Evolutionary conservation across 2,888 invertebrate genomes (phyloP).

Genomic region (Caradrina clavipalpis): DNA sequence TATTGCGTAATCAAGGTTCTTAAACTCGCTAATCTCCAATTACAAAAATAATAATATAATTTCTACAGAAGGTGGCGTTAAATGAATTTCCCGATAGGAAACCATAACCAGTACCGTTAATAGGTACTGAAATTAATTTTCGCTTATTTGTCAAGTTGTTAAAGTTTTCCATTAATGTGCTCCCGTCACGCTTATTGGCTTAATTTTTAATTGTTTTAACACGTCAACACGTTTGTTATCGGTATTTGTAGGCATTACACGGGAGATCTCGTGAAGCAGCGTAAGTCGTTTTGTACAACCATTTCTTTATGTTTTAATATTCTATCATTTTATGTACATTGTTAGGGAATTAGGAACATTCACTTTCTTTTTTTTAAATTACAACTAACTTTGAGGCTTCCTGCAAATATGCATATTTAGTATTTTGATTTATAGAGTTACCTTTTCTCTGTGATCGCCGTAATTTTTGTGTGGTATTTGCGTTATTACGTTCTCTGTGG

Average conservation of each 20-base stretch:
- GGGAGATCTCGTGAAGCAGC: constrained; percentile 28
- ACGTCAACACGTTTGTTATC: constrained; percentile 62
- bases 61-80: constrained; percentile 60
- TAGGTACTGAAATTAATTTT: constrained; percentile 83
- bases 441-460: not conserved
- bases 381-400: no score
- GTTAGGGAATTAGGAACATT: no score
- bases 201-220: constrained; percentile 78
- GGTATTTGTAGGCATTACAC: constrained; percentile 44
- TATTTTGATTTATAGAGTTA: not conserved
- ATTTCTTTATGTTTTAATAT: constrained; percentile 5
- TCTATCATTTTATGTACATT: no score
- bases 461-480: not conserved
- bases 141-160: constrained; percentile 87
- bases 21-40: constrained; percentile 51
- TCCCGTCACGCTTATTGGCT: constrained; percentile 83
- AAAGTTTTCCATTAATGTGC: constrained; percentile 79
- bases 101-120: constrained; percentile 67
- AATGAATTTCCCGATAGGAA: constrained; percentile 75
- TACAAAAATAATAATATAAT: constrained; percentile 43
- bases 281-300: constrained; percentile 53
- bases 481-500: not conserved
- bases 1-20: constrained; percentile 23
- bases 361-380: no score
- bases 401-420: no score